phyloP scores from a whole-genome alignment of 2,113 vertebrate genomes.

The Pica pica region DNA sequence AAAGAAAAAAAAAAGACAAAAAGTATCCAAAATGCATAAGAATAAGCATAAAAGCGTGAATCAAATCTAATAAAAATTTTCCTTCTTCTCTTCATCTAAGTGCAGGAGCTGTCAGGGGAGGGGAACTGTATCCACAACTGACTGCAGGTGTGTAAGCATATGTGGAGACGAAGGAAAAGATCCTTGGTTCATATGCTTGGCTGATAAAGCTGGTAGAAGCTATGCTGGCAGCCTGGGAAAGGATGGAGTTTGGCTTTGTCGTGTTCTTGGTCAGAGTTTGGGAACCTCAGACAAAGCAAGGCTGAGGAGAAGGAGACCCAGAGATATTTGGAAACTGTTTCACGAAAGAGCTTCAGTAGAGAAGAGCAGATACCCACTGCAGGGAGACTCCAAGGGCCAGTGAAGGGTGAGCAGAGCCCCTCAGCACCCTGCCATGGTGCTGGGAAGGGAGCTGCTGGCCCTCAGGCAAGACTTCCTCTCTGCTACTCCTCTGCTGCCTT shows the following conservation, averaged over 20 bases:
- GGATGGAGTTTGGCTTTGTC: neutral
- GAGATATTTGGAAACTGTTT: neutral
- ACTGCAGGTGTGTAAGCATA: neutral
- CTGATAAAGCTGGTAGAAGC: neutral
- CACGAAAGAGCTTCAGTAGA: neutral
- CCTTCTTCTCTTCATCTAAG: neutral
- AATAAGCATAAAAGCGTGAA: neutral
- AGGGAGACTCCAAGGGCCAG: neutral
- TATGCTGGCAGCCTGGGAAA: neutral
- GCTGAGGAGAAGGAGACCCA: neutral
- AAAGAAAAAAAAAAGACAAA: neutral
- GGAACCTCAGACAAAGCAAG: neutral
- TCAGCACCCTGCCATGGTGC: neutral
- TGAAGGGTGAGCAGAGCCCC: neutral
- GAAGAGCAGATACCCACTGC: neutral
- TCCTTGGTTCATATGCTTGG: neutral
- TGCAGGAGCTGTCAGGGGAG: neutral
- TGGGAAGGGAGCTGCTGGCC: neutral
- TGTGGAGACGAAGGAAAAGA: neutral
- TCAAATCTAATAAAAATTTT: neutral
- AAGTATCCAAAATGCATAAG: neutral
- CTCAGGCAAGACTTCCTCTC: neutral
- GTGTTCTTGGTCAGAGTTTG: neutral
- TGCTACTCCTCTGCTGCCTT: neutral
- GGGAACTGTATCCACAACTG: neutral